Percentiles rank a stretch among this genome's conserved stretches.
Conservation (phyloP, 2,888 invertebrate genomes). For the Chrysotoxum bicinctum region DNA sequence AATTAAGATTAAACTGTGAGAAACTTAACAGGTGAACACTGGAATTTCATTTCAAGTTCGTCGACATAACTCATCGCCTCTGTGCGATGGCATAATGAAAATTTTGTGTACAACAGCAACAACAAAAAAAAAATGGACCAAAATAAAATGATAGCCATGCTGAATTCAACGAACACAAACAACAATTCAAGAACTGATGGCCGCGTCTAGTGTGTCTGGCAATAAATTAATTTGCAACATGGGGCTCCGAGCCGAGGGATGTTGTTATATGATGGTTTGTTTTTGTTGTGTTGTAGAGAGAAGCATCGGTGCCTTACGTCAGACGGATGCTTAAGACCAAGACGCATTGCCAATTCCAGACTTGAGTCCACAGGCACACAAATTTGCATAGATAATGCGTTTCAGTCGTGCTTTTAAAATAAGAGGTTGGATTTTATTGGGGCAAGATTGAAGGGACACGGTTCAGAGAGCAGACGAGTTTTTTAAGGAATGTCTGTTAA, state of each 20-base stretch:
- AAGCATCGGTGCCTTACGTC: background rate
- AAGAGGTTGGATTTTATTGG: background rate
- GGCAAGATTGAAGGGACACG: background rate
- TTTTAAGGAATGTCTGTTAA: background rate
- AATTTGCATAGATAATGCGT: conserved; percentile 10
- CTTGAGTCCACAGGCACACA: background rate
- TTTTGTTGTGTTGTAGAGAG: background rate
- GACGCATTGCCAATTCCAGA: background rate
- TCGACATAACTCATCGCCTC: conserved; percentile 36
- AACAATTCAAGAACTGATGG: conserved; percentile 6
- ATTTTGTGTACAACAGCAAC: background rate
- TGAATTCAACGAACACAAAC: background rate
- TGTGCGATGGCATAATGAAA: conserved; percentile 15
- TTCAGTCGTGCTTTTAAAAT: background rate
- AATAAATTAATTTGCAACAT: conserved; percentile 75
- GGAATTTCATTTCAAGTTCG: conserved; percentile 74
- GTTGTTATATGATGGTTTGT: background rate
- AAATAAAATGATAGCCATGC: background rate
- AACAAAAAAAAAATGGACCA: background rate
- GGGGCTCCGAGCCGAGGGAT: conserved; percentile 5
- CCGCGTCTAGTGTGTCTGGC: conserved; percentile 31
- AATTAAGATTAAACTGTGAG: conserved; percentile 76
- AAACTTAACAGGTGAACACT: conserved; percentile 74
- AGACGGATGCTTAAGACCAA: background rate
- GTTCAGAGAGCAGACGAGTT: background rate